Conservation (phyloP, 2,113 vertebrate species). For the Jacana jacana region DNA sequence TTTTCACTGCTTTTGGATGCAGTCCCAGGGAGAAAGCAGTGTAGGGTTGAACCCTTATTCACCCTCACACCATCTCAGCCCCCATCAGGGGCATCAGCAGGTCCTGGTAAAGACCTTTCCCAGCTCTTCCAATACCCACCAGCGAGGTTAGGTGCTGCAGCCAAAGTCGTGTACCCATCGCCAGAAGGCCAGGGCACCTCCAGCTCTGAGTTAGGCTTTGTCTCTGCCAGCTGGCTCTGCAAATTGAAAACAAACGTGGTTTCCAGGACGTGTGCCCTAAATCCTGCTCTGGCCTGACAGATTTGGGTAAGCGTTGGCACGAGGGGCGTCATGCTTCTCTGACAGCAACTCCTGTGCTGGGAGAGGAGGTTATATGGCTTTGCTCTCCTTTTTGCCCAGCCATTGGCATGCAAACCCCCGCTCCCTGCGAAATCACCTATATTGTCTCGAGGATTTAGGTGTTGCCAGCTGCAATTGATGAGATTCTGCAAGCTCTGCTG, state of each 20-base stretch:
- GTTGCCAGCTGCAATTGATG: constrained; percentile 19
- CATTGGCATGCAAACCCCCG: not conserved
- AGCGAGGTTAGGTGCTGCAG: rapidly evolving
- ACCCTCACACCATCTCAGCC: not conserved
- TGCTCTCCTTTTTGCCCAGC: not conserved
- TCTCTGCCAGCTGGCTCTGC: not conserved
- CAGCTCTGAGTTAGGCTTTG: not conserved
- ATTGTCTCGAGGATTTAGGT: constrained; percentile 24
- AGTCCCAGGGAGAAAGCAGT: not conserved
- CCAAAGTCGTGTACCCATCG: not conserved
- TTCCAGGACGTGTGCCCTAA: not conserved
- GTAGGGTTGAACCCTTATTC: not conserved
- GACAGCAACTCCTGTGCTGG: not conserved
- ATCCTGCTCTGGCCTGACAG: not conserved
- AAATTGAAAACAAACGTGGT: not conserved
- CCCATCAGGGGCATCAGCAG: not conserved
- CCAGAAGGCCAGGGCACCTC: not conserved
- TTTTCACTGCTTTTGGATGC: not conserved
- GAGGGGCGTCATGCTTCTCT: not conserved
- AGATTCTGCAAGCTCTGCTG: constrained; percentile 45
- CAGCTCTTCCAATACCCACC: not conserved
- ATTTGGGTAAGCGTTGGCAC: not conserved
- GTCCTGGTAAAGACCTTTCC: not conserved
- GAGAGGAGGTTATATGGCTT: constrained; percentile 29
- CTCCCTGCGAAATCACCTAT: constrained; percentile 30